A percentile compares a stretch with the other conserved stretches of the same genome.
Conservation (phyloP, 2,888 invertebrate species). For the Mythimna lalbum region DNA sequence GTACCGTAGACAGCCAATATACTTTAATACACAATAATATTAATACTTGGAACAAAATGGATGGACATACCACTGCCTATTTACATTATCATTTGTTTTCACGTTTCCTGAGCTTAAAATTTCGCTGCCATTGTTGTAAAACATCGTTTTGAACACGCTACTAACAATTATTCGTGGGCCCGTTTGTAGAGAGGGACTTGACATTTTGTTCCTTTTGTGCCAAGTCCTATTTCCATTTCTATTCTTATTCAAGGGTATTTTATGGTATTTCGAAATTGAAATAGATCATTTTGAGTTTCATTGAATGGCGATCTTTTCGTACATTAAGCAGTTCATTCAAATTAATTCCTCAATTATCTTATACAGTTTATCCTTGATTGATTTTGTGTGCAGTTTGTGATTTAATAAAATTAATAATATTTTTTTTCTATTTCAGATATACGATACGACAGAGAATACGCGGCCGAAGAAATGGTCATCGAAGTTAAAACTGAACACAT, state of each 20-base stretch:
- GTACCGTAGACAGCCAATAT: not conserved
- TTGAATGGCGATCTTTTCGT: conserved; percentile 2
- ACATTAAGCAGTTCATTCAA: not conserved
- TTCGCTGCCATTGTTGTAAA: conserved; percentile 29
- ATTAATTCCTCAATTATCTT: not conserved
- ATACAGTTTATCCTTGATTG: not conserved
- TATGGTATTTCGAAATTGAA: conserved; percentile 13
- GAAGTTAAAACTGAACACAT: conserved; percentile 91
- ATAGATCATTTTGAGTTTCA: conserved; percentile 21
- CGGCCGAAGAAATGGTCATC: conserved; percentile 94
- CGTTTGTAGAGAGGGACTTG: conserved; percentile 27
- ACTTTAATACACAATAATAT: not conserved
- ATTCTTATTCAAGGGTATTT: conserved; percentile 31
- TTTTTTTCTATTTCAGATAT: conserved; percentile 83
- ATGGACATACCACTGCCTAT: not conserved
- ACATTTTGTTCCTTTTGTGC: conserved; percentile 34
- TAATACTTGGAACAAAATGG: conserved; percentile 3
- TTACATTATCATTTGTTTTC: conserved; percentile 35
- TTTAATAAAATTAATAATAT: not conserved
- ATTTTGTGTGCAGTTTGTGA: not conserved
- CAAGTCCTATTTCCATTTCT: conserved; percentile 38
- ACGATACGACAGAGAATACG: conserved; percentile 88
- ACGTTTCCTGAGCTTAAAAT: conserved; percentile 29
- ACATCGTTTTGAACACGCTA: conserved; percentile 31
- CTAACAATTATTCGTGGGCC: conserved; percentile 39